Evolutionary conservation across 2,888 invertebrate genomes (phyloP).

Genomic region (Rotaria magnacalcarata): DNA sequence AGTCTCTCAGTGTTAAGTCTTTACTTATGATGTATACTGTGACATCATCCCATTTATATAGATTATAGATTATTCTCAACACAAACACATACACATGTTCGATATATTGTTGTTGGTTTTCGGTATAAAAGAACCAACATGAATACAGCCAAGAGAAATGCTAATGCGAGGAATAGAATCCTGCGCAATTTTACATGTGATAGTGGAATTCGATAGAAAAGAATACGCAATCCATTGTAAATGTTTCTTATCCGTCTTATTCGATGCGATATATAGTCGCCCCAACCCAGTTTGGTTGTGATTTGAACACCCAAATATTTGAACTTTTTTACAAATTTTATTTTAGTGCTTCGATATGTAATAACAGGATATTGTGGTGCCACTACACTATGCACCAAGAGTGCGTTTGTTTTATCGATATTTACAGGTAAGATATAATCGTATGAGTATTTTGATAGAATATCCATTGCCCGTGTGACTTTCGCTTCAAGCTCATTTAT

Average conservation of each 20-base stretch:
- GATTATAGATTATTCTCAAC: not conserved
- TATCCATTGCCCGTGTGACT: not conserved
- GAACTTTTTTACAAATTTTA: not conserved
- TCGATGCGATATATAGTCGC: not conserved
- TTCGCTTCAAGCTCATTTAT: not conserved
- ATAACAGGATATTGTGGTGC: not conserved
- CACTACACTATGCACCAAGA: not conserved
- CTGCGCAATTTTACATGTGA: not conserved
- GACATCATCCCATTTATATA: not conserved
- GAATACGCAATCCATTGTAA: not conserved
- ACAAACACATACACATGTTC: not conserved
- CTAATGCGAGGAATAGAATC: not conserved
- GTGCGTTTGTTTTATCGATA: not conserved
- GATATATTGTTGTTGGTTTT: not conserved
- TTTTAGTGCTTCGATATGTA: not conserved
- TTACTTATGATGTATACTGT: not conserved
- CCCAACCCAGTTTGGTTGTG: not conserved
- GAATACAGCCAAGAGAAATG: not conserved
- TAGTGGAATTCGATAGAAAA: not conserved
- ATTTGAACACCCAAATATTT: not conserved
- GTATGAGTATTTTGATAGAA: not conserved
- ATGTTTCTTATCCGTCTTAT: not conserved
- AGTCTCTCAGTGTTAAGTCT: not conserved
- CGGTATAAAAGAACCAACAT: not conserved
- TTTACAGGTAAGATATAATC: not conserved